These are phyloP conservation scores for Idaea biselata DNA, from an alignment of 2,888 invertebrate genomes.

Conservation along the genomic window DNA sequence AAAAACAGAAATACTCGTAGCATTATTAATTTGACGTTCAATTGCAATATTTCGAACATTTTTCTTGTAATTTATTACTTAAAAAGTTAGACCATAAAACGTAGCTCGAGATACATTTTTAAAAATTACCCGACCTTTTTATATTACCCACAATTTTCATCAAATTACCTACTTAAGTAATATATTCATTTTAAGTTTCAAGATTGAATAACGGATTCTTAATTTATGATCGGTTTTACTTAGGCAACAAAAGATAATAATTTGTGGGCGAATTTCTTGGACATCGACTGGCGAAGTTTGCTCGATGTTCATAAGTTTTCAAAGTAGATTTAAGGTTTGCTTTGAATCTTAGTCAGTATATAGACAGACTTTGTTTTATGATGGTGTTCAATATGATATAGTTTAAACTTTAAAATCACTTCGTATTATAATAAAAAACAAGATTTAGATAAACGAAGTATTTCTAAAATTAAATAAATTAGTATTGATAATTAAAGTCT, in stretches of 20 bases:
- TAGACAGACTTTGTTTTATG: neutral
- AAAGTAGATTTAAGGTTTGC: slow-evolving; percentile 16
- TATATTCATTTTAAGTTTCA: slow-evolving; percentile 55
- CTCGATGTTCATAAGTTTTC: slow-evolving; percentile 49
- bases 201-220: slow-evolving; percentile 56
- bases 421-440: too few species aligned
- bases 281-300: slow-evolving; percentile 49
- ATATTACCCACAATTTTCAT: slow-evolving; percentile 37
- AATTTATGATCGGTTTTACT: slow-evolving; percentile 68
- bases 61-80: slow-evolving; percentile 11
- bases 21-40: neutral
- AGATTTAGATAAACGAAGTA: too few species aligned
- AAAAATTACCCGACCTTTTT: slow-evolving; percentile 26
- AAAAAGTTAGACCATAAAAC: slow-evolving; percentile 13
- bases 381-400: too few species aligned
- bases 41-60: slow-evolving; percentile 20
- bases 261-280: slow-evolving; percentile 51
- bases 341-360: neutral
- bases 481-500: too few species aligned
- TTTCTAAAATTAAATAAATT: too few species aligned
- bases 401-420: too few species aligned
- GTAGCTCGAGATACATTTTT: slow-evolving; percentile 12
- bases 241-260: slow-evolving; percentile 59
- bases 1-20: neutral
- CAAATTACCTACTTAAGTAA: slow-evolving; percentile 50